Conservation (phyloP, 2,113 vertebrate species). For the Rallus limicola region DNA sequence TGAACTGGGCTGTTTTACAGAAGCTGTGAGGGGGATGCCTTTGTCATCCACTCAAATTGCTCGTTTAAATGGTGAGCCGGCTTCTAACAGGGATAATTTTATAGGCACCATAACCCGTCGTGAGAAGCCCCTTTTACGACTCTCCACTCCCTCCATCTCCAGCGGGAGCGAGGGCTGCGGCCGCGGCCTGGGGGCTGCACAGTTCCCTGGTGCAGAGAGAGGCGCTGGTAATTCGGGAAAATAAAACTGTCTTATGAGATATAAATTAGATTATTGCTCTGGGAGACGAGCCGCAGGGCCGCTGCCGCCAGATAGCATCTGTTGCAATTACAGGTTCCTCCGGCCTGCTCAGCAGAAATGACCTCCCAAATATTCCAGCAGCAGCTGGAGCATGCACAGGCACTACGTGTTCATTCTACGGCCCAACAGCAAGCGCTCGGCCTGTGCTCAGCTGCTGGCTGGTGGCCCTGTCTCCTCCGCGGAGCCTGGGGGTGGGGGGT, state of each 20-base stretch:
- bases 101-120: conserved; percentile 16
- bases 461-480: background rate
- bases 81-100: conserved; percentile 30
- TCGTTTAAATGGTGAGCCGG: background rate
- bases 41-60: background rate
- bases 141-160: conserved; percentile 6
- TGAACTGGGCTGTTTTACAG: background rate
- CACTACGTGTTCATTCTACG: accelerated
- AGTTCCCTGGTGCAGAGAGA: background rate
- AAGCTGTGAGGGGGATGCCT: background rate
- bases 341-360: background rate
- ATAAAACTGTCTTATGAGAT: conserved; percentile 53
- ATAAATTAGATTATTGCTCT: conserved; percentile 22
- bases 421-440: background rate
- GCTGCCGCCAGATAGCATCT: background rate
- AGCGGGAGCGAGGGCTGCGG: background rate
- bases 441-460: background rate
- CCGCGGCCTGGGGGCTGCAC: background rate
- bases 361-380: background rate
- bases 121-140: background rate
- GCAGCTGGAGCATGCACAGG: background rate
- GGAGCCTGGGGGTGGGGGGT: too few relatives aligned
- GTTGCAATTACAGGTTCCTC: conserved; percentile 20
- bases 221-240: background rate
- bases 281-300: background rate